phyloP scores from a whole-genome alignment of 2,797 vertebrate genomes.

The Sciurus carolinensis region DNA sequence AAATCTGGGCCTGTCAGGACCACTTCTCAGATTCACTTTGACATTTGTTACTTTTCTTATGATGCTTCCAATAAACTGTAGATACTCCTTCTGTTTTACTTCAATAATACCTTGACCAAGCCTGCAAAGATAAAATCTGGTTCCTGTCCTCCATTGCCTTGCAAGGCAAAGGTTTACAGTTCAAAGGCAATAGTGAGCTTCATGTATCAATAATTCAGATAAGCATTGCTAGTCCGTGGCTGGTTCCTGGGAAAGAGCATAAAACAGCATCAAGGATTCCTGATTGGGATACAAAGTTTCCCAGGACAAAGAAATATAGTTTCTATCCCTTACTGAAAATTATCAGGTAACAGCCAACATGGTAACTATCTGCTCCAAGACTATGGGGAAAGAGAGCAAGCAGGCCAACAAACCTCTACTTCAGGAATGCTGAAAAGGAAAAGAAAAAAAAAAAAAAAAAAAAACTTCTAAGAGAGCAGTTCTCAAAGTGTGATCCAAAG shows the following conservation, averaged over 20 bases:
- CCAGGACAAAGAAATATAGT: constrained; percentile 52
- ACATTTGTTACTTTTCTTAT: constrained; percentile 24
- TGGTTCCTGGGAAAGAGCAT: constrained; percentile 50
- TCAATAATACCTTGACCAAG: constrained; percentile 55
- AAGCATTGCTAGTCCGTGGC: constrained; percentile 43
- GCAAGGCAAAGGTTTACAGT: constrained; percentile 77
- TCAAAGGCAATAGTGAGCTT: constrained; percentile 73
- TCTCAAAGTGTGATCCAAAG: not conserved
- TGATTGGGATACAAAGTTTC: constrained; percentile 57
- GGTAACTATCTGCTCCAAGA: not conserved
- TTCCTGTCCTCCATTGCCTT: constrained; percentile 55
- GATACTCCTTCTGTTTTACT: constrained; percentile 70
- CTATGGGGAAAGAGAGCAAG: not conserved
- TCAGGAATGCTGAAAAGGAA: not conserved
- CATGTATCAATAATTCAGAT: constrained; percentile 57
- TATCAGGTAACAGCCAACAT: not conserved
- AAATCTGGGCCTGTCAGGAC: not conserved
- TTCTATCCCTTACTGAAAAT: constrained; percentile 51
- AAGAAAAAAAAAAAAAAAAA: not conserved
- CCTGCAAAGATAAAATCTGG: constrained; percentile 74
- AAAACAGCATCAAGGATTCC: constrained; percentile 51
- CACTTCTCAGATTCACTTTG: constrained; percentile 35
- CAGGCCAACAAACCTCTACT: not conserved
- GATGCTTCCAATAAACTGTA: constrained; percentile 45
- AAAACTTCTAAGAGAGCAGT: not conserved